These are phyloP conservation scores for Acestrorhynchus altus DNA, from an alignment of 2,797 vertebrate genomes.

Conservation along the genomic window DNA sequence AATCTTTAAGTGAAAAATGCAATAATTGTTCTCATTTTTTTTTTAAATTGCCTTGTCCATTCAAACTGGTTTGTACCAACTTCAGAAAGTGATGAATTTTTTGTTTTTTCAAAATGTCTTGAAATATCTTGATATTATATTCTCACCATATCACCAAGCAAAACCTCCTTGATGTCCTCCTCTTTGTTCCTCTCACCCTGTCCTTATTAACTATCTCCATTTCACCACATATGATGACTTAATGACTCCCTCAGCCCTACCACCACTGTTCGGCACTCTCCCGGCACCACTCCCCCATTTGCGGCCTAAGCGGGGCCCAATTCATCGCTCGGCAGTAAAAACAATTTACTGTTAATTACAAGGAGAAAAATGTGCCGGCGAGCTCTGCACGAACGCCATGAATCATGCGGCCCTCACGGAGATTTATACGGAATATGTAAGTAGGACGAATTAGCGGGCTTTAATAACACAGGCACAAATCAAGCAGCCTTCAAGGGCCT, in stretches of 20 bases:
- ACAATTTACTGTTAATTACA: slow-evolving; percentile 99
- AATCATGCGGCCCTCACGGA: slow-evolving; percentile 90
- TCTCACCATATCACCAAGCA: background rate
- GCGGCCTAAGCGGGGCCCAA: slow-evolving; percentile 88
- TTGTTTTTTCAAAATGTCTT: background rate
- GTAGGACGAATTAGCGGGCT: slow-evolving; percentile 95
- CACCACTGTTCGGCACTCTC: slow-evolving; percentile 74
- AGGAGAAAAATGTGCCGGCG: slow-evolving; percentile 95
- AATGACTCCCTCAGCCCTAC: slow-evolving; percentile 87
- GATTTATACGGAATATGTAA: slow-evolving; percentile 97
- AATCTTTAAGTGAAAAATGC: no score
- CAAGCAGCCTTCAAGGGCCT: slow-evolving; percentile 91
- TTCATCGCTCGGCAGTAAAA: slow-evolving; percentile 95
- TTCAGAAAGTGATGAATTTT: background rate
- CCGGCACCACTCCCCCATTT: slow-evolving; percentile 87
- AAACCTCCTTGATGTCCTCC: slow-evolving; percentile 1
- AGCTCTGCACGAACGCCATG: slow-evolving; percentile 90
- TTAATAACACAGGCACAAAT: slow-evolving; percentile 98
- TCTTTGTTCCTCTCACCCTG: slow-evolving; percentile 28
- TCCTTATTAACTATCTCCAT: slow-evolving; percentile 75
- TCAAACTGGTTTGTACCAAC: no score
- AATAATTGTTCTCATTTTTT: no score
- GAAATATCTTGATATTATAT: background rate
- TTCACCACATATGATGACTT: slow-evolving; percentile 77
- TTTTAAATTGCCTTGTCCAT: no score